Conservation (phyloP, 2,797 vertebrate species). For the Gymnothorax javanicus region DNA sequence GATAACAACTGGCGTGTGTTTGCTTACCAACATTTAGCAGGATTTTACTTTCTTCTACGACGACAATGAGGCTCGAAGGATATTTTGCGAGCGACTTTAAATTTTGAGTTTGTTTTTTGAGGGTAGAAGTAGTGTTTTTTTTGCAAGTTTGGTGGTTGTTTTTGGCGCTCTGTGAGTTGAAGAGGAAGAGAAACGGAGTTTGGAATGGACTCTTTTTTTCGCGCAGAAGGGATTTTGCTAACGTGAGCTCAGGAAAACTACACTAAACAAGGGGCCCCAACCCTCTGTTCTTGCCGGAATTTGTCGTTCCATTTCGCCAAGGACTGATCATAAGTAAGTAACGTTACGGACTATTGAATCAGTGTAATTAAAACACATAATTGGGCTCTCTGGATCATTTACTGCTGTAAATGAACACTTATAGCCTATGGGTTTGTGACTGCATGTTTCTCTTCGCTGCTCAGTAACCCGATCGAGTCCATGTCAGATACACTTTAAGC, state of each 20-base stretch:
- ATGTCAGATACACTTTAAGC: not conserved
- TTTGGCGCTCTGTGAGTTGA: conserved; percentile 34
- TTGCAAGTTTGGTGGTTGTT: conserved; percentile 30
- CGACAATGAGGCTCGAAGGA: not conserved
- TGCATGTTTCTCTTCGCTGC: not conserved
- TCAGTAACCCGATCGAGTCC: not conserved
- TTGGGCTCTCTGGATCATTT: not conserved
- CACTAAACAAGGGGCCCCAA: conserved; percentile 11
- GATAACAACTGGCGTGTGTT: not conserved
- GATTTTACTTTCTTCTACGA: not conserved
- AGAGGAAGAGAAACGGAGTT: conserved; percentile 22
- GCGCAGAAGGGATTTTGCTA: conserved; percentile 21
- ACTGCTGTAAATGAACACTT: not conserved
- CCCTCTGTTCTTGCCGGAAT: not conserved
- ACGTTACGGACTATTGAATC: not conserved
- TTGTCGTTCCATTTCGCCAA: no score
- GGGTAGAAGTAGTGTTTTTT: not conserved
- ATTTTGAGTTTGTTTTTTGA: conserved; percentile 7
- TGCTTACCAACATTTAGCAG: conserved; percentile 25
- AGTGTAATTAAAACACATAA: not conserved
- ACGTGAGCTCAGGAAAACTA: no score
- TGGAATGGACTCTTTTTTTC: conserved; percentile 12
- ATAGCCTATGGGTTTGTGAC: not conserved
- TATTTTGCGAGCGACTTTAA: not conserved
- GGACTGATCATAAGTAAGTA: no score